These are phyloP conservation scores for Phaedon cochleariae DNA, from an alignment of 2,888 invertebrate species.

Conservation along the genomic window DNA sequence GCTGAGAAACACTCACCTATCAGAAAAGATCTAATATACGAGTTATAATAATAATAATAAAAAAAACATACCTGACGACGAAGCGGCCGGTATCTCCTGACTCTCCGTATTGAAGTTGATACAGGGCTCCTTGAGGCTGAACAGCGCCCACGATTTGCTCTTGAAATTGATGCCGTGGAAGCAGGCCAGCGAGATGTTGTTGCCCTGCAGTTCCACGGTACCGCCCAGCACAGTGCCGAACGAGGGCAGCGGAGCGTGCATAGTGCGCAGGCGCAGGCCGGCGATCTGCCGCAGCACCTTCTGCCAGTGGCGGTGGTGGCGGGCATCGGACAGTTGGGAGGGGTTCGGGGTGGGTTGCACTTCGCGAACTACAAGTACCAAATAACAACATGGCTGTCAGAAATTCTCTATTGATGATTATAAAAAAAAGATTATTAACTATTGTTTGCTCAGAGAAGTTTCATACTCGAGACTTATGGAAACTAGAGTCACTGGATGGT, in stretches of 20 bases:
- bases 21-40: too few relatives aligned
- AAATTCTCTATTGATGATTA: too few relatives aligned
- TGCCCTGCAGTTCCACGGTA: constrained; percentile 87
- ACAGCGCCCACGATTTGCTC: constrained; percentile 94
- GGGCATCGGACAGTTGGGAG: constrained; percentile 45
- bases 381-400: too few relatives aligned
- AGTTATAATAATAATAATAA: too few relatives aligned
- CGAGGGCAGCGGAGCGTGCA: constrained; percentile 73
- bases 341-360: constrained; percentile 26
- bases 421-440: too few relatives aligned
- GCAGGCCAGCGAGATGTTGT: constrained; percentile 93
- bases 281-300: constrained; percentile 83
- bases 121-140: constrained; percentile 91
- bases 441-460: too few relatives aligned
- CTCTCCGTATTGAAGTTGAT: constrained; percentile 94
- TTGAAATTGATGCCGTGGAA: constrained; percentile 98
- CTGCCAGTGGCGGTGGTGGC: constrained; percentile 86
- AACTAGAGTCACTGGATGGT: too few relatives aligned
- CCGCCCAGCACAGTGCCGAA: constrained; percentile 86
- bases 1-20: too few relatives aligned
- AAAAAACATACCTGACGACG: constrained; percentile 61
- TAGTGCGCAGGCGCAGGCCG: constrained; percentile 79
- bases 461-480: too few relatives aligned
- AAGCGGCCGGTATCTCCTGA: constrained; percentile 78
- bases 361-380: too few relatives aligned